These are phyloP conservation scores for Diabrotica virgifera DNA, from an alignment of 1,140 invertebrate genomes.

Conservation along the genomic window DNA sequence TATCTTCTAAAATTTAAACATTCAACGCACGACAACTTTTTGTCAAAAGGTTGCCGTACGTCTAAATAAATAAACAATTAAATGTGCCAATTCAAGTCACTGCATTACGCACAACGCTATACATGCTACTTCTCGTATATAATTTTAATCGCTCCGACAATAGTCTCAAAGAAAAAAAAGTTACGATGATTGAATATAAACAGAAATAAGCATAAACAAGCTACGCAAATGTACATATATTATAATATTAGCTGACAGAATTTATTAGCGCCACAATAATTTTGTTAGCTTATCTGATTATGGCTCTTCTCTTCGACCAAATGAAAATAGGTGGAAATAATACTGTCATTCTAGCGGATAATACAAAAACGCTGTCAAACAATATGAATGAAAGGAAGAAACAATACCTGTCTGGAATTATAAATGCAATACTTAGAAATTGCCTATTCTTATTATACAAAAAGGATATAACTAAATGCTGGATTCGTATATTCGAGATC, in stretches of 20 bases:
- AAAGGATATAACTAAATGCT: constrained; percentile 25
- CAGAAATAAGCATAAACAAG: background rate
- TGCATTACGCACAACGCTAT: no score
- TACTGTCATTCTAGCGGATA: constrained; percentile 33
- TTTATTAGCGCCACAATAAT: constrained; percentile 13
- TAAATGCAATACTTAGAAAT: constrained; percentile 32
- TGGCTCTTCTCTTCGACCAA: constrained; percentile 9
- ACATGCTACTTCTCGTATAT: no score
- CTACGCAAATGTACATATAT: background rate
- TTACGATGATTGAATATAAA: background rate
- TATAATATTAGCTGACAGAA: constrained; percentile 10
- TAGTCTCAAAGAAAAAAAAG: background rate
- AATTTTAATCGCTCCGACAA: no score
- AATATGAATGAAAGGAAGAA: constrained; percentile 33
- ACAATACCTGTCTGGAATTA: constrained; percentile 33
- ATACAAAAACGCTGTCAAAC: constrained; percentile 36
- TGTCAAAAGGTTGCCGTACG: no score
- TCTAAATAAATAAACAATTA: no score
- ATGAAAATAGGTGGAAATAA: constrained; percentile 31
- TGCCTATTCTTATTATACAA: constrained; percentile 30
- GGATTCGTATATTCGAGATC: constrained; percentile 11
- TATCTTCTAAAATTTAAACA: no score
- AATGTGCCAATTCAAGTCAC: no score
- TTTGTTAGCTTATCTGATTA: constrained; percentile 13
- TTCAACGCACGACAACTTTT: no score